phyloP scores from a whole-genome alignment of 2,888 invertebrate species.

The Arenicola marina region DNA sequence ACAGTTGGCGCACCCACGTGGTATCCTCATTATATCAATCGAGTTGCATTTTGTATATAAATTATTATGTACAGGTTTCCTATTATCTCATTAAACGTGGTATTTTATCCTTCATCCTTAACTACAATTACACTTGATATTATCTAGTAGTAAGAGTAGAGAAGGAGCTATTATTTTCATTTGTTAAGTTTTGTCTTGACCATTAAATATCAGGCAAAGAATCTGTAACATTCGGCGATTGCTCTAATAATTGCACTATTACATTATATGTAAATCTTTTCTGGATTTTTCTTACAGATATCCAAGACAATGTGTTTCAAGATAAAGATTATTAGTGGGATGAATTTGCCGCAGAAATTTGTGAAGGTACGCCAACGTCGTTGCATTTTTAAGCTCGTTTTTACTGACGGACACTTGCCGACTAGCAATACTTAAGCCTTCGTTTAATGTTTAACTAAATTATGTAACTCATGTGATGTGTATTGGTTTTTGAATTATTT shows the following conservation, averaged over 20 bases:
- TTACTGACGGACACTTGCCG: no score
- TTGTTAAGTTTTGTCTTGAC: neutral
- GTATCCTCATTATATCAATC: neutral
- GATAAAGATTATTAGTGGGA: constrained; percentile 28
- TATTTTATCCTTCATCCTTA: no score
- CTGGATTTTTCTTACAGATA: constrained; percentile 24
- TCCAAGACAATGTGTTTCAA: constrained; percentile 28
- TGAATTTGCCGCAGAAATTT: constrained; percentile 31
- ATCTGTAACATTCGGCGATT: constrained; percentile 2
- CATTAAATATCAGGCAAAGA: neutral
- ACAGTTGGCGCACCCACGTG: no score
- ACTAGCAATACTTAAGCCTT: neutral
- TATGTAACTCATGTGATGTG: neutral
- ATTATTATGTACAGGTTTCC: neutral
- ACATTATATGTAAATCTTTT: neutral
- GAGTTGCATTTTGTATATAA: neutral
- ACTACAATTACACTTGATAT: no score
- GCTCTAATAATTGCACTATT: neutral
- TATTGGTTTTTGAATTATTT: neutral
- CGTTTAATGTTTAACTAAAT: neutral
- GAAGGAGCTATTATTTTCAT: neutral
- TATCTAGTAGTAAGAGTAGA: no score
- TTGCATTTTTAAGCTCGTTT: neutral
- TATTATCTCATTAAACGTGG: neutral
- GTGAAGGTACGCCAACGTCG: constrained; percentile 18